These are phyloP conservation scores for Tachystola acroxantha DNA, from an alignment of 2,888 invertebrate genomes.

Conservation along the genomic window DNA sequence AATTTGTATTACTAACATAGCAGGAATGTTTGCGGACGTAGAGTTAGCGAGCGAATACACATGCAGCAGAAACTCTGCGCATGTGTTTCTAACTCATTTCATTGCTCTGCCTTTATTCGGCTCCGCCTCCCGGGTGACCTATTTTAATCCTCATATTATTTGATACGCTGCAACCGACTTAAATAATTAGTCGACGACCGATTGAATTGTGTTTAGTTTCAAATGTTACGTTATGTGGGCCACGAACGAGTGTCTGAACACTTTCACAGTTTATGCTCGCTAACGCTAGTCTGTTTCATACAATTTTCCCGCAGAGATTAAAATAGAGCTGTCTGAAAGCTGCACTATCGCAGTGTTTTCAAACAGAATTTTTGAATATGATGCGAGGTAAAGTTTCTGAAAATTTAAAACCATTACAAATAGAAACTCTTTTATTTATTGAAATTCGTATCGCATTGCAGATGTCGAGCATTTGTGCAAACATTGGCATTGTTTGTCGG, in stretches of 20 bases:
- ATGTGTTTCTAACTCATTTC: not conserved
- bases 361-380: too few relatives aligned
- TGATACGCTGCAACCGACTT: constrained; percentile 32
- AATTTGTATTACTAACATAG: constrained; percentile 28
- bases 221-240: constrained; percentile 24
- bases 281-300: too few relatives aligned
- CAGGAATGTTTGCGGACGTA: constrained; percentile 32
- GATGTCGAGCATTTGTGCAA: constrained; percentile 25
- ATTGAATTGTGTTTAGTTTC: constrained; percentile 18
- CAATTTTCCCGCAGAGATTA: too few relatives aligned
- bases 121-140: constrained; percentile 41
- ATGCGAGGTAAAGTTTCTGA: too few relatives aligned
- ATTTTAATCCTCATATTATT: constrained; percentile 39
- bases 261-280: constrained; percentile 42
- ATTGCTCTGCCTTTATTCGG: constrained; percentile 14
- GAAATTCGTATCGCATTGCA: constrained; percentile 23
- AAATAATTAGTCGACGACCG: constrained; percentile 19
- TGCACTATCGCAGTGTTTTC: too few relatives aligned
- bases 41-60: constrained; percentile 9
- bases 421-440: too few relatives aligned
- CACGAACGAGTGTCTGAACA: constrained; percentile 28
- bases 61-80: too few relatives aligned
- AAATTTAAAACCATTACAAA: too few relatives aligned
- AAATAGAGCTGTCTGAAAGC: too few relatives aligned
- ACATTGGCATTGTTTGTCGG: constrained; percentile 28